phyloP scores from a whole-genome alignment of 1,140 invertebrate genomes.

The Sinella curviseta region DNA sequence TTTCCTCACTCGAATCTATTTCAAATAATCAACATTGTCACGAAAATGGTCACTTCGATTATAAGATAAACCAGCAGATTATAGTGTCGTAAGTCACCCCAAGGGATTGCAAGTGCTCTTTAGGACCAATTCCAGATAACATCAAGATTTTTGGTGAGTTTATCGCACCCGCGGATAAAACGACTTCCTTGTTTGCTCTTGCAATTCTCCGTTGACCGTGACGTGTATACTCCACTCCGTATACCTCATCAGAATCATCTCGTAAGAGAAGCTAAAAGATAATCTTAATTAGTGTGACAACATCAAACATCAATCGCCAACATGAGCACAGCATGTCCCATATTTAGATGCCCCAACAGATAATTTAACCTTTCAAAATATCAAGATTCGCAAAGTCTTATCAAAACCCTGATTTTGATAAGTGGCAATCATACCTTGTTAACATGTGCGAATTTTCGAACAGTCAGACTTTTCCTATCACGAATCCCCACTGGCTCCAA shows the following conservation, averaged over 20 bases:
- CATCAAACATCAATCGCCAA: neutral
- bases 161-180: slow-evolving; percentile 27
- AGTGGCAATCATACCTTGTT: neutral
- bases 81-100: slow-evolving; percentile 5
- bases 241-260: slow-evolving; percentile 21
- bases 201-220: slow-evolving; percentile 28
- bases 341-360: too few relatives aligned
- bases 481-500: slow-evolving; percentile 9
- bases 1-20: slow-evolving; percentile 22
- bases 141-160: slow-evolving; percentile 34
- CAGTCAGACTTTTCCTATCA: slow-evolving; percentile 7
- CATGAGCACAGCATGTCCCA: too few relatives aligned
- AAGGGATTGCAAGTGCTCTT: slow-evolving; percentile 29
- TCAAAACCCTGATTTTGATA: neutral
- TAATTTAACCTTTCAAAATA: too few relatives aligned
- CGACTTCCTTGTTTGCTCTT: slow-evolving; percentile 29
- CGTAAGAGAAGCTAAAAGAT: slow-evolving; percentile 21
- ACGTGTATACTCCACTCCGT: slow-evolving; percentile 31
- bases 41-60: neutral
- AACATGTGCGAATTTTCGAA: slow-evolving; percentile 27
- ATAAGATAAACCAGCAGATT: neutral
- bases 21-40: neutral
- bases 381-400: too few relatives aligned
- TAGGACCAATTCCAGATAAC: slow-evolving; percentile 35
- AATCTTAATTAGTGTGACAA: neutral